These are phyloP conservation scores for Sterna hirundo DNA, from an alignment of 2,113 vertebrate genomes.

Conservation along the genomic window DNA sequence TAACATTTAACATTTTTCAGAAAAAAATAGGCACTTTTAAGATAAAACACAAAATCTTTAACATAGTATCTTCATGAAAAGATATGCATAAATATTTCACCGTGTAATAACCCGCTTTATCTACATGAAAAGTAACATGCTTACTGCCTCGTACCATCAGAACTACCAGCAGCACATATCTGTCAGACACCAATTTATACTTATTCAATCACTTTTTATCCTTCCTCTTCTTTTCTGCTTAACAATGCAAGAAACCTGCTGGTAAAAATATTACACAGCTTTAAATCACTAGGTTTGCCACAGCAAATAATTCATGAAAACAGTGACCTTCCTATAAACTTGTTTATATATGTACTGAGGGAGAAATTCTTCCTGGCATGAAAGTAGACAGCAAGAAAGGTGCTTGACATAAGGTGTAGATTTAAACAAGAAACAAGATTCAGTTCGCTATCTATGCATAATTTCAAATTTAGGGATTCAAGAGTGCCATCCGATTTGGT, in stretches of 20 bases:
- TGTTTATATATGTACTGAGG: not conserved
- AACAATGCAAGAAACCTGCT: not conserved
- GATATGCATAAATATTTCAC: not conserved
- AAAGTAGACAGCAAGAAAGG: not conserved
- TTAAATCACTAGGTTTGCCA: not conserved
- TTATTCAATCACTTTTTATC: not conserved
- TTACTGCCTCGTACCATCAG: not conserved
- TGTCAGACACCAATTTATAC: not conserved
- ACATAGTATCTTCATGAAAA: not conserved
- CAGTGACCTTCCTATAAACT: not conserved
- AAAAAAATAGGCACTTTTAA: not conserved
- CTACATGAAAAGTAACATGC: not conserved
- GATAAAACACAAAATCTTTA: not conserved
- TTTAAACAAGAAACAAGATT: not conserved
- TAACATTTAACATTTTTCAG: not conserved
- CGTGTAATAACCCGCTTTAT: not conserved
- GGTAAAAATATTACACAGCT: not conserved
- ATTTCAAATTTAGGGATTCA: not conserved
- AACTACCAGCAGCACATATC: not conserved
- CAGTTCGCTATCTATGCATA: not conserved
- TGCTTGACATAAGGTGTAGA: not conserved
- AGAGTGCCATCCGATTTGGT: not conserved
- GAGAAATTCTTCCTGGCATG: not conserved
- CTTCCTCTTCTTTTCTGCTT: not conserved
- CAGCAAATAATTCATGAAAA: not conserved